These are phyloP conservation scores for Noctilio leporinus DNA, from an alignment of 2,113 vertebrate genomes.

Conservation along the genomic window DNA sequence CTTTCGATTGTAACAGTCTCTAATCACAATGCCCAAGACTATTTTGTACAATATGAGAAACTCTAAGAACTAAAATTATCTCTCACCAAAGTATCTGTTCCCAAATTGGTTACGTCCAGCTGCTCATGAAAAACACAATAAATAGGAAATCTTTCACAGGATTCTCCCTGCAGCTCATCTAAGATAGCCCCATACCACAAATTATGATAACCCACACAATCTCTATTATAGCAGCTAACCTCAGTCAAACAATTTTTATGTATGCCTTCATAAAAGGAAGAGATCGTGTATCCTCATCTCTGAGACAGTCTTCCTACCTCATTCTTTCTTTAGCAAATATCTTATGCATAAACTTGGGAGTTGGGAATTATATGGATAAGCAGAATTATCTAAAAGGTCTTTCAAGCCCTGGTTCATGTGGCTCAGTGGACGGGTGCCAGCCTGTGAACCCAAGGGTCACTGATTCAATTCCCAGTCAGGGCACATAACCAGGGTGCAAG, in stretches of 20 bases:
- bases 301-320: background rate
- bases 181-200: background rate
- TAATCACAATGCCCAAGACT: background rate
- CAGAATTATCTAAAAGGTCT: constrained; percentile 12
- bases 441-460: no score
- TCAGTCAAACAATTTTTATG: background rate
- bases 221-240: background rate
- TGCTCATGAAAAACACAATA: background rate
- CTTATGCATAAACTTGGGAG: background rate
- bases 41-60: background rate
- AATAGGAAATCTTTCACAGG: background rate
- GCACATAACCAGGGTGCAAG: no score
- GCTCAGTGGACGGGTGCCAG: no score
- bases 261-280: background rate
- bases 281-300: background rate
- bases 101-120: background rate
- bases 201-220: background rate
- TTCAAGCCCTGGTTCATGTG: no score
- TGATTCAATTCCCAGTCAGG: no score
- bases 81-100: background rate
- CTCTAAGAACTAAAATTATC: background rate
- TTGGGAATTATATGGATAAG: background rate
- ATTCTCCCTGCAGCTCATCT: background rate
- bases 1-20: background rate
- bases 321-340: background rate